Conservation (phyloP, 2,113 vertebrate species). For the Emydura subglobosa region DNA sequence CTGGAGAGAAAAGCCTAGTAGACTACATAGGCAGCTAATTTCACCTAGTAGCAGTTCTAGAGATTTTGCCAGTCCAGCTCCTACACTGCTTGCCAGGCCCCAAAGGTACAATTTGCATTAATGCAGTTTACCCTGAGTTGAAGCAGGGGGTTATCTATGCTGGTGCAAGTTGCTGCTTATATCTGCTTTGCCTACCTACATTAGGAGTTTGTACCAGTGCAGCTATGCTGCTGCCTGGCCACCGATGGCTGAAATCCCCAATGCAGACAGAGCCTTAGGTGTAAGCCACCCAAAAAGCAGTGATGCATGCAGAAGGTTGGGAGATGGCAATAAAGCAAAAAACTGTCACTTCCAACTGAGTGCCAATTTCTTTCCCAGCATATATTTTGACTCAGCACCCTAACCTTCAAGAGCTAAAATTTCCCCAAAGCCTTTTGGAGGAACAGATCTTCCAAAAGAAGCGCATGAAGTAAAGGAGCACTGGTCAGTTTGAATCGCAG, state of each 20-base stretch:
- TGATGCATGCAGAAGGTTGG: background rate
- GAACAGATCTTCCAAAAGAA: background rate
- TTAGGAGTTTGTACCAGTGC: constrained; percentile 4
- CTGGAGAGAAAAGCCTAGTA: background rate
- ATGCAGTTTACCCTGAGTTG: background rate
- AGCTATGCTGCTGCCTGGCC: background rate
- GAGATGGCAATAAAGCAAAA: background rate
- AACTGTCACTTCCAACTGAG: background rate
- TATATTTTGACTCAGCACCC: background rate
- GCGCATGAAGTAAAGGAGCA: accelerated
- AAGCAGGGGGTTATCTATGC: background rate
- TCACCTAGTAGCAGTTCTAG: background rate
- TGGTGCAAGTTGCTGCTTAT: background rate
- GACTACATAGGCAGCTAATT: background rate
- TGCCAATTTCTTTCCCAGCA: background rate
- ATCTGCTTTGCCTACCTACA: background rate
- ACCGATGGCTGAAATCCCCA: background rate
- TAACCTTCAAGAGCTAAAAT: background rate
- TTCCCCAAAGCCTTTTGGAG: background rate
- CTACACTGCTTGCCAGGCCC: background rate
- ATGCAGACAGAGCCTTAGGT: accelerated
- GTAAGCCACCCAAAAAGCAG: background rate
- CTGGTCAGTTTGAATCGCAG: background rate
- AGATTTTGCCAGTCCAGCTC: background rate
- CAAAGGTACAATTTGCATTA: background rate